phyloP scores from a whole-genome alignment of 92 coral and sea anemone genomes.

The Epizoanthus fatuus region DNA sequence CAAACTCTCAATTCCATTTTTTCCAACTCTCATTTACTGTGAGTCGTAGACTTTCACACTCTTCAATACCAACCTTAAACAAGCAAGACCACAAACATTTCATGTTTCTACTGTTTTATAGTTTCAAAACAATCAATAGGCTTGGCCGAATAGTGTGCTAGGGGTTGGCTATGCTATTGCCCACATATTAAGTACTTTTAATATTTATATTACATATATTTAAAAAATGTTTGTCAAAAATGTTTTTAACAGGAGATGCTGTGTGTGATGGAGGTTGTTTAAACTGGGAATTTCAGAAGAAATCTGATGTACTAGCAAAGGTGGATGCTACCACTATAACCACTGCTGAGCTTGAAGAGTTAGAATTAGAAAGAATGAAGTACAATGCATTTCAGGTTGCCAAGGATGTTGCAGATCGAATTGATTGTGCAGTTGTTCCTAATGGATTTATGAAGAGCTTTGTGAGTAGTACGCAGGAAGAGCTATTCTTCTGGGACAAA shows the following conservation, averaged over 20 bases:
- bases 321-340: conserved; percentile 32
- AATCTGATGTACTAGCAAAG: conserved; percentile 5
- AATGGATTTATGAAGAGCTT: conserved; percentile 56
- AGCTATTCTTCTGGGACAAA: conserved; percentile 51
- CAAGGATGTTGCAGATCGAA: conserved; percentile 52
- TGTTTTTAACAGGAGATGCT: conserved; percentile 22
- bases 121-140: not conserved
- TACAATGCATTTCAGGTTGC: conserved; percentile 49
- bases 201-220: too few species aligned
- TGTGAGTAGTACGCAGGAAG: conserved; percentile 28
- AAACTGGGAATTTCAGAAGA: conserved; percentile 26
- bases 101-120: not conserved
- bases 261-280: conserved; percentile 42
- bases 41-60: too few species aligned
- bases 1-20: not conserved
- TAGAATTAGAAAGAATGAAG: conserved; percentile 40
- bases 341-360: conserved; percentile 34
- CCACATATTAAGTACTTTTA: too few species aligned
- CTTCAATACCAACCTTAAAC: too few species aligned
- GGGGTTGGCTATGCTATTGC: too few species aligned
- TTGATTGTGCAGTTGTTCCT: conserved; percentile 53
- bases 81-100: too few species aligned
- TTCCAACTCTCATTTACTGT: not conserved
- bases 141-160: too few species aligned
- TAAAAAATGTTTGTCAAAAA: too few species aligned